Evolutionary conservation across 2,888 invertebrate species (phyloP).

Genomic region (Erebia ligea): DNA sequence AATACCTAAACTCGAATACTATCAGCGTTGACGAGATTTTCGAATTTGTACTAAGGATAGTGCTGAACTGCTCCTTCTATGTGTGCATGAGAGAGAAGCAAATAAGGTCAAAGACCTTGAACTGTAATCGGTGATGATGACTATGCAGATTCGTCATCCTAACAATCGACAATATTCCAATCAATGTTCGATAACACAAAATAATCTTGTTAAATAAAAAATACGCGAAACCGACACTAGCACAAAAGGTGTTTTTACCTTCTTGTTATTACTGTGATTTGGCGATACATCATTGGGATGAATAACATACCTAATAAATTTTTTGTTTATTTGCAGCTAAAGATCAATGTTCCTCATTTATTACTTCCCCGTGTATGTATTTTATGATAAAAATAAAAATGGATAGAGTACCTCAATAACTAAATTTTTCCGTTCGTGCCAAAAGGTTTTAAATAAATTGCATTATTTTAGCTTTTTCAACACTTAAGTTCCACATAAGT

Average conservation of each 20-base stretch:
- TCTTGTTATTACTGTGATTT: background rate
- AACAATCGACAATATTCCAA: background rate
- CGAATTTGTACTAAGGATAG: too few relatives aligned
- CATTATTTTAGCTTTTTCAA: too few relatives aligned
- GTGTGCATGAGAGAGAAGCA: background rate
- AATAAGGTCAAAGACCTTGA: slow-evolving; percentile 5
- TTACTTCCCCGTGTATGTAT: background rate
- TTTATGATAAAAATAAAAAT: background rate
- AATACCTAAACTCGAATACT: too few relatives aligned
- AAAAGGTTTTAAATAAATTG: too few relatives aligned
- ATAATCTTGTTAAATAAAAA: background rate
- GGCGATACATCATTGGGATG: background rate
- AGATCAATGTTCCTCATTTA: background rate
- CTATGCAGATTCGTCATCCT: background rate
- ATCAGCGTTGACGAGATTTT: too few relatives aligned
- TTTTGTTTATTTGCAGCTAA: background rate
- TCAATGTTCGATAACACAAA: background rate
- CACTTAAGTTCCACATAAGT: too few relatives aligned
- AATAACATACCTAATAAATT: background rate
- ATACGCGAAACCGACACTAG: background rate
- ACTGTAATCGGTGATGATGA: background rate
- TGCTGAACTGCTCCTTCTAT: background rate
- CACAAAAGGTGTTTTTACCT: background rate
- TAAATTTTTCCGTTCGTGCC: too few relatives aligned
- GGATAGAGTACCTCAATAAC: too few relatives aligned